These are phyloP conservation scores for Thumatha senex DNA, from an alignment of 2,888 invertebrate genomes.

Conservation along the genomic window DNA sequence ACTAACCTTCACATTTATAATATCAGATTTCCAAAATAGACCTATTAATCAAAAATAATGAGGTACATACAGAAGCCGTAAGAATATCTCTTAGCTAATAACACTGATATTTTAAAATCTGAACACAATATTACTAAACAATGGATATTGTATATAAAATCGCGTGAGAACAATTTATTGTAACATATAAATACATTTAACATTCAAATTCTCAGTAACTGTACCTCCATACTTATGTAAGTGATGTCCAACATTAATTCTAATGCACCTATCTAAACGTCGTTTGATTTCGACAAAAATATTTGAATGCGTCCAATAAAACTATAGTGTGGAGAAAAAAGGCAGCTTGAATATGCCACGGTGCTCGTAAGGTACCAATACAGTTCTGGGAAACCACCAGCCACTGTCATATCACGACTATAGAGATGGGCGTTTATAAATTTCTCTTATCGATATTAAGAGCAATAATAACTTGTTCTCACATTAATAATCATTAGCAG, in stretches of 20 bases:
- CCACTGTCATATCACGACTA: conserved; percentile 78
- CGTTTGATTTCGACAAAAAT: conserved; percentile 82
- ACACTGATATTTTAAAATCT: conserved; percentile 10
- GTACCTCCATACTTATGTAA: conserved; percentile 49
- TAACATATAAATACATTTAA: conserved; percentile 15
- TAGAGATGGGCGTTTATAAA: conserved; percentile 55
- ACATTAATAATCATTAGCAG: too few relatives aligned
- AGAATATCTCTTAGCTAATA: conserved; percentile 4
- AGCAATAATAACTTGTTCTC: too few relatives aligned
- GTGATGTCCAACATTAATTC: conserved; percentile 81
- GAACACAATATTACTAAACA: conserved; percentile 43
- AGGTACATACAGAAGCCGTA: conserved; percentile 6
- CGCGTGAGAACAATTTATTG: conserved; percentile 48
- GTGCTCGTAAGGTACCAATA: conserved; percentile 76
- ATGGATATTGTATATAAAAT: conserved; percentile 49
- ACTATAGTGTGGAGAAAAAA: conserved; percentile 73
- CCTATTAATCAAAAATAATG: conserved; percentile 3
- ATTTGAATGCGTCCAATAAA: conserved; percentile 80
- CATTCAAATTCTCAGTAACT: conserved; percentile 59
- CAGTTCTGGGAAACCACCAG: conserved; percentile 77
- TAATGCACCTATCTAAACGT: conserved; percentile 78
- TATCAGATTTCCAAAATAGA: too few relatives aligned
- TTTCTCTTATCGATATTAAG: conserved; percentile 34
- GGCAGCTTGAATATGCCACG: conserved; percentile 56
- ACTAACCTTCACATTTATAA: too few relatives aligned